Base-by-base conservation (phyloP, 2,888 invertebrate genomes). In the Boloria euphrosyne region DNA sequence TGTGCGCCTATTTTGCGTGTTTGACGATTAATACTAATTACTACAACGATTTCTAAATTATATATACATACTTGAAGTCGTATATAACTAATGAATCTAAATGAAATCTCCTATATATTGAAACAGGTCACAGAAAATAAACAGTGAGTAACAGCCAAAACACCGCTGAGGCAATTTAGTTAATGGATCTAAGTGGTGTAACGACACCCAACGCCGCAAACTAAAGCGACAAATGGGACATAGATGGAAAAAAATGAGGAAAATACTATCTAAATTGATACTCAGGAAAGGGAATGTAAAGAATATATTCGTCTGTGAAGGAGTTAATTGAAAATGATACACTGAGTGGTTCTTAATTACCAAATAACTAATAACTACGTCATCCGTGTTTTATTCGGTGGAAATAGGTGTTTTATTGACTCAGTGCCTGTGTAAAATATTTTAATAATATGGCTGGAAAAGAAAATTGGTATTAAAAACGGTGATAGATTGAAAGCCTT, bases 81-180 rank as follows among this genome's bases (percentile, higher is more conserved):
- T 43, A 55, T 17, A 57, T 44, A 18, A 44, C 10, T 44, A 57
- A 22, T 44, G 7, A 59, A 49, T 31, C 58, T 31, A 16, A 59
- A 16, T 4, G 14, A 55, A 50, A 38, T 50, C 43, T 27, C 18
- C 58, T 64, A 58, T 31, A 60, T 50, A 46, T 46, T 7, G 13
- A 61, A 66, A 51, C 50, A 59, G 65, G 60, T 52, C 68, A 69
- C 22, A 59, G 63, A 67, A 66, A 70, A 62, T 69, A 70, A 73
- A 74, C 74, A 72, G 67, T 66, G 66, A 71, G 67, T 68, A 66
- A 71, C 54, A 62, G 54, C 69, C 67, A 72, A 73, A 73, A 76
- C 71, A 66, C 66, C 70, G 75, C 73, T 71, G 72, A 70, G 69
- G 71, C 77, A 80, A 79, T 81, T 79, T 77, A 70, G 76, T 72